Percentiles rank a stretch among this genome's conserved stretches.
phyloP scores from a whole-genome alignment of 2,888 invertebrate species.

The Harpagoxenus sublaevis region DNA sequence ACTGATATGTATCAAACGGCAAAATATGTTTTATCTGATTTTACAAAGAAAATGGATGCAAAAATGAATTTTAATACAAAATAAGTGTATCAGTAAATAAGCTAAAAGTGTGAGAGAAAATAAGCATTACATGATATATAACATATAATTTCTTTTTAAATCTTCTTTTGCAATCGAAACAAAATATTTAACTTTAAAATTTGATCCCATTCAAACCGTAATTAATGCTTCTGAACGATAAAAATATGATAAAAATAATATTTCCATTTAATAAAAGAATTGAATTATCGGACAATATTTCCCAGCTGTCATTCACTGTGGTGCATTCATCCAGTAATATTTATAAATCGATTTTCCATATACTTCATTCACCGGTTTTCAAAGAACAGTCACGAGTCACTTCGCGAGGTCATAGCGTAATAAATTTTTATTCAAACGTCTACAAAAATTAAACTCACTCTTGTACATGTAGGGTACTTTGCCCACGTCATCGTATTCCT shows the following conservation, averaged over 20 bases:
- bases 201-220: background rate
- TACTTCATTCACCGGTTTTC: background rate
- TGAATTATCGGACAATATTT: conserved; percentile 5
- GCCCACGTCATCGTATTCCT: conserved; percentile 94
- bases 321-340: background rate
- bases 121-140: background rate
- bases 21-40: background rate
- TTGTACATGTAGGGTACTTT: conserved; percentile 95
- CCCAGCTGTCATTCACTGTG: background rate
- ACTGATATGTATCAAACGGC: background rate
- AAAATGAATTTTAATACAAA: background rate
- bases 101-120: background rate
- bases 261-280: background rate
- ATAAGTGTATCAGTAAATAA: background rate
- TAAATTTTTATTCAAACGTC: background rate
- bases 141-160: no score
- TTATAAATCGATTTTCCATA: background rate
- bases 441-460: conserved; percentile 86
- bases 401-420: background rate
- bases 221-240: conserved; percentile 4
- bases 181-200: background rate
- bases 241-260: background rate
- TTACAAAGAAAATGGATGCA: background rate
- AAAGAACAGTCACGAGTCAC: background rate
- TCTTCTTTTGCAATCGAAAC: background rate